Base-by-base conservation (phyloP, 1,140 invertebrate species). In the Drosophila burlai region DNA sequence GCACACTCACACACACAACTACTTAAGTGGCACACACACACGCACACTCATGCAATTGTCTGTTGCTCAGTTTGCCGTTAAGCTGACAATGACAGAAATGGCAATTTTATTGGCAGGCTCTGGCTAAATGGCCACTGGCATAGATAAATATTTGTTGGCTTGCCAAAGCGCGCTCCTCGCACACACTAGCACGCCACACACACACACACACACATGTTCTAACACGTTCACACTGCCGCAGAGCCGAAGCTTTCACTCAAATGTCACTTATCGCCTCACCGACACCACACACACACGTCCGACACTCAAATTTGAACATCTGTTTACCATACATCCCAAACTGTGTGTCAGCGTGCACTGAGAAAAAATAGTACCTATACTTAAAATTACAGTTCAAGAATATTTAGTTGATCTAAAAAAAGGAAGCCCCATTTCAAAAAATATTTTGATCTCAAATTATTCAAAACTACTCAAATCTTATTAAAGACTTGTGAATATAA, bases 101-200 rank as follows among this genome's bases (percentile, higher is more conserved):
- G 81, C 85, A 75, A 90, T 81, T 90, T 90, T 85, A 85, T 82
- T 90, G 86, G 82, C 86, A 90, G 81, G 71, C 81, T 67, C 63
- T 72, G 81, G 82, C 85, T 76, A 90, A 90, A 85, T 90, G 85
- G 86, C 79, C 81, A 90, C 58, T 82, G 86, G 82, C 85, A 90
- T 90, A 90, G 85, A 90, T 90, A 90, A 90, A 90, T 90, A 90
- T 90, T 90, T 90, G 85, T 90, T 85, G 85, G 82, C 75, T 79
- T 76, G 67, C 85, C 82, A 82, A 73, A 85, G 84, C 78, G 72
- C 66, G 71, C 63, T 68, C 45, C 18, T 42, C 11, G 46, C 45
- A 57, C 62, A 18, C 42, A 77, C 47, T 21, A 4, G 4, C 52
- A 29, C 52, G 64, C 34, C 11, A 55, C 58, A 42, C 58, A 26